Evolutionary conservation across 2,888 invertebrate species (phyloP).

Genomic region (Pristionchus maxplancki): DNA sequence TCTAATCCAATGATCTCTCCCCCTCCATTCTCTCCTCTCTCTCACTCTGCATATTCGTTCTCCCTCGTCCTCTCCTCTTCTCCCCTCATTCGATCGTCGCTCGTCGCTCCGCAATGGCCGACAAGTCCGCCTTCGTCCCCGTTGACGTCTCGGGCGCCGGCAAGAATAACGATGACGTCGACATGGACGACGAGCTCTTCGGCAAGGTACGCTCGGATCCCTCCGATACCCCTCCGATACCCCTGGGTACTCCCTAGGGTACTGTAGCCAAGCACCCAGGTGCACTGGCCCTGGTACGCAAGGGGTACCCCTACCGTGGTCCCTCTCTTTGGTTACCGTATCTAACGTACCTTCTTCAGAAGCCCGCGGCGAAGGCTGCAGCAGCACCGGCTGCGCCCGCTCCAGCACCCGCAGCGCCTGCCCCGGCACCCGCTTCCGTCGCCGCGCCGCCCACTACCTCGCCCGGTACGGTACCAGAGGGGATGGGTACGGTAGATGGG

Average conservation of each 20-base stretch:
- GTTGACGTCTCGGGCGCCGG: constrained; percentile 57
- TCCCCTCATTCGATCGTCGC: constrained; percentile 50
- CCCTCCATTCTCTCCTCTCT: neutral
- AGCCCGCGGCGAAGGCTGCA: neutral
- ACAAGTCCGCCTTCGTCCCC: constrained; percentile 60
- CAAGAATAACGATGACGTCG: constrained; percentile 57
- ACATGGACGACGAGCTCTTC: constrained; percentile 60
- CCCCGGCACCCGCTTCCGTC: constrained; percentile 41
- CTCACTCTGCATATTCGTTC: neutral
- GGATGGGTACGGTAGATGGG: neutral
- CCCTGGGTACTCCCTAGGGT: neutral
- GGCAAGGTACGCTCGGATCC: constrained; percentile 38
- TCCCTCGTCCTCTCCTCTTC: neutral
- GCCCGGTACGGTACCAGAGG: neutral
- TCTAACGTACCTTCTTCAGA: neutral
- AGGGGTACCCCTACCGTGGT: neutral
- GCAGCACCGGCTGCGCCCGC: constrained; percentile 53
- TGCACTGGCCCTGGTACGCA: neutral
- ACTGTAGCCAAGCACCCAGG: neutral
- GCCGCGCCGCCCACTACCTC: constrained; percentile 11
- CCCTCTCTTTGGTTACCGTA: neutral
- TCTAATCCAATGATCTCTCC: neutral
- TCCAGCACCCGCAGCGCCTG: constrained; percentile 32
- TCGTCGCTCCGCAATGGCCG: constrained; percentile 54
- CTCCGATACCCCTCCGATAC: neutral